phyloP scores from a whole-genome alignment of 2,888 invertebrate species.

The Mermis nigrescens region DNA sequence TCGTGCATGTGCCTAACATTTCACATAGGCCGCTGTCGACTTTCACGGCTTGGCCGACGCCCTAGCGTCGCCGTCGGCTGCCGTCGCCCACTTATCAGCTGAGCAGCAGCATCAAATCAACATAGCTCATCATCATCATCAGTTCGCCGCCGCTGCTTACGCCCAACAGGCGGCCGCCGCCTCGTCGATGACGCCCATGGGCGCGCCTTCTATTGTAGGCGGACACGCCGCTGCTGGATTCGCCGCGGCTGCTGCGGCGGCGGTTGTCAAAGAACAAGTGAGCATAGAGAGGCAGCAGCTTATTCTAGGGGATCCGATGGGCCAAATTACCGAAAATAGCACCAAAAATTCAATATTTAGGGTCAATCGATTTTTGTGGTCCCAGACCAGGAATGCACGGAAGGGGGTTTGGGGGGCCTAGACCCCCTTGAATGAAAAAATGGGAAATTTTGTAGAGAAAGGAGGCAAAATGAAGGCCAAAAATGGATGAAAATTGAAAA shows the following conservation, averaged over 20 bases:
- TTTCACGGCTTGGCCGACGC: background rate
- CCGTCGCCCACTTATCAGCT: background rate
- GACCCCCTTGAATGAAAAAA: too few species aligned
- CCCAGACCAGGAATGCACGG: too few species aligned
- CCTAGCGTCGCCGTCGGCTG: background rate
- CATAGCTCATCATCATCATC: background rate
- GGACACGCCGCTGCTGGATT: too few species aligned
- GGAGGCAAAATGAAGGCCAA: too few species aligned
- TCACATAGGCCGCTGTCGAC: background rate
- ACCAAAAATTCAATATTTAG: too few species aligned
- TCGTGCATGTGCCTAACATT: background rate
- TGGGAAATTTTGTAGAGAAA: too few species aligned
- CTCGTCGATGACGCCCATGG: constrained; percentile 37
- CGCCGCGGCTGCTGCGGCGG: constrained; percentile 14
- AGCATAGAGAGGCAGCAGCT: background rate
- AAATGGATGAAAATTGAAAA: too few species aligned
- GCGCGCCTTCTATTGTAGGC: too few species aligned
- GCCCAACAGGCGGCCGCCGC: constrained; percentile 18
- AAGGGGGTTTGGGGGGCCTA: too few species aligned
- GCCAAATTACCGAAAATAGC: too few species aligned
- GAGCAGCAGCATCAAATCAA: background rate
- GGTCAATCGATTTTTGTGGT: background rate
- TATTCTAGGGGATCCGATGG: too few species aligned
- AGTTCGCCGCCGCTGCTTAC: constrained; percentile 11
- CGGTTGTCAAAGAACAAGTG: constrained; percentile 12